A percentile compares a stretch with the other conserved stretches of the same genome.
These are phyloP conservation scores for Drosophila buzzatii DNA, from an alignment of 2,888 invertebrate species.

Conservation along the genomic window DNA sequence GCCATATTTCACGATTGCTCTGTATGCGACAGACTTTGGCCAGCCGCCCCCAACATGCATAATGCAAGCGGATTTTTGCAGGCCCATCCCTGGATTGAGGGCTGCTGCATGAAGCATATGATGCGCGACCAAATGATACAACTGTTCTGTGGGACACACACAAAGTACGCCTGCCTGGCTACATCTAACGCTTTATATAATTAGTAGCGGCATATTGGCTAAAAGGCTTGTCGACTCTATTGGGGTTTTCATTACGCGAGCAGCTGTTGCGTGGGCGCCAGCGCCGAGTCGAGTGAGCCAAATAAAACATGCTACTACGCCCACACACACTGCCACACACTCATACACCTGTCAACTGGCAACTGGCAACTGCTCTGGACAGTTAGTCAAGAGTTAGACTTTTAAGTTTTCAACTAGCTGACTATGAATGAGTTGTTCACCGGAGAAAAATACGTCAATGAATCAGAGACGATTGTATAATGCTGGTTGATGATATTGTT, in stretches of 20 bases:
- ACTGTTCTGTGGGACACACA: not conserved
- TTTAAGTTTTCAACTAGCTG: conserved; percentile 2
- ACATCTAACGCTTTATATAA: not conserved
- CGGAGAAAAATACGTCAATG: not conserved
- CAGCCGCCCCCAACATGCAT: not conserved
- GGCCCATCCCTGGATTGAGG: not conserved
- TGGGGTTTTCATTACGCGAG: not conserved
- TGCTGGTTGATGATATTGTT: conserved; percentile 1
- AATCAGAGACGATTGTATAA: conserved; percentile 8
- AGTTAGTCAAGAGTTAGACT: not conserved
- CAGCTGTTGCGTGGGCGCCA: conserved; percentile 11
- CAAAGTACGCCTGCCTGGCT: not conserved
- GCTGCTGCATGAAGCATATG: not conserved
- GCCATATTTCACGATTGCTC: not conserved
- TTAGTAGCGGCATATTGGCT: conserved; percentile 6
- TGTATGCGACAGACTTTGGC: not conserved
- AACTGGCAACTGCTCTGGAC: not conserved
- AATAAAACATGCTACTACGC: conserved; percentile 3
- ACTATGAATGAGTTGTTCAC: conserved; percentile 5
- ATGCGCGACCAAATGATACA: not conserved
- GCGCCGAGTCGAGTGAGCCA: not conserved
- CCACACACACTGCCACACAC: conserved; percentile 1
- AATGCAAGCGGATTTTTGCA: not conserved
- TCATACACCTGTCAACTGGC: conserved; percentile 5
- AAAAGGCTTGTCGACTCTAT: conserved; percentile 2